Evolutionary conservation across 2,888 invertebrate genomes (phyloP), one percentile per base, ranked within the genome.

Genomic region (Hipparchia semele): DNA sequence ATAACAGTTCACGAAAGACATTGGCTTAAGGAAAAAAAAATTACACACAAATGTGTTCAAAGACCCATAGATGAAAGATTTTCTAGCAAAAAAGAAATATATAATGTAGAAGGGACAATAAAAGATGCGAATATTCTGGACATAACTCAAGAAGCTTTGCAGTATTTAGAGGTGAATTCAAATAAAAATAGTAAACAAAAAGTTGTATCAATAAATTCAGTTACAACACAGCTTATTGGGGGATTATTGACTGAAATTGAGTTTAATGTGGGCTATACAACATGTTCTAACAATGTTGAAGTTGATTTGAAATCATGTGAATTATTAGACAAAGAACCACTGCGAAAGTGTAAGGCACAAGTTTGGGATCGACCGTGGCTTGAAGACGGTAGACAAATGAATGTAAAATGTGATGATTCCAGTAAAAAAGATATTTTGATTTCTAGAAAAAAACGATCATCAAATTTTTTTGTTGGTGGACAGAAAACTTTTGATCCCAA

Each of bases 341-440:
- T 88, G 33, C 83, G 86, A 61, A 79, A 77, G 64, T 93, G 92
- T 76, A 81, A 82, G 75, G 87, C 84, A 2, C 81, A 88, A 78
- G 81, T 92, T 64, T 96, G 95, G 95, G 94, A 95, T 67, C 90
- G 93, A 79, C 94, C 95, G 4, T 96, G 96, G 96, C 76, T 95
- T 68, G 89, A 94, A 66, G 89, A 94, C 68, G 89, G 89, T 6
- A 86, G 86, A 74, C 86, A 91, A 83, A 83, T 89, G 54, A 87
- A 90, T 76, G 89, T 90, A 23, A 80, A 78, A 46, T 91, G 91
- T 76, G 80, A 86, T 54, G 81, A 85, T 51, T 56, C 46, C 7
- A 46, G 51, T 8, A 54, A 76, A 23, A 75, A 76, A 53, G 68
- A 79, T 58, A 39, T 58, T 64, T 7, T 67, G 39, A 71, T 73